Conservation (phyloP, 2,797 vertebrate species). For the Poecilia picta region DNA sequence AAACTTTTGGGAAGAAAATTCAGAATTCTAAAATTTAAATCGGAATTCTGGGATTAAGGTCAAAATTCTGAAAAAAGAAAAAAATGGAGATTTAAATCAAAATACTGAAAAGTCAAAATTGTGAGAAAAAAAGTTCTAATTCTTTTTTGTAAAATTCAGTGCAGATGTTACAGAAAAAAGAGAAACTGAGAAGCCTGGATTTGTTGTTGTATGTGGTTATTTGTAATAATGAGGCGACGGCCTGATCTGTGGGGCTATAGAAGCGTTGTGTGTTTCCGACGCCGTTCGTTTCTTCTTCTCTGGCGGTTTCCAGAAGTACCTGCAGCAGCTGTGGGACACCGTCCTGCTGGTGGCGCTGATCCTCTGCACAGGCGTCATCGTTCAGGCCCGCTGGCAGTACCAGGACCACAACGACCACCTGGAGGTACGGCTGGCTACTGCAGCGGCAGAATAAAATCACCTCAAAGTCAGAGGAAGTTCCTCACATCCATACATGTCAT, state of each 20-base stretch:
- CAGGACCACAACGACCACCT: constrained; percentile 81
- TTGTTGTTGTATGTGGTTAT: too few species aligned
- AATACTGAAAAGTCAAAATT: too few species aligned
- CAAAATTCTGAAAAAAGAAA: too few species aligned
- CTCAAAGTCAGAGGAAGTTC: background rate
- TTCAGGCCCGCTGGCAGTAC: constrained; percentile 91
- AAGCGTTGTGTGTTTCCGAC: background rate
- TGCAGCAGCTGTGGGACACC: constrained; percentile 96
- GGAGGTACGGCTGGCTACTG: constrained; percentile 76
- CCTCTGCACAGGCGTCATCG: constrained; percentile 90
- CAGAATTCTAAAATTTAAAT: too few species aligned
- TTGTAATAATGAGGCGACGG: too few species aligned
- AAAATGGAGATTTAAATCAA: too few species aligned
- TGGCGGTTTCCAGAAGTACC: constrained; percentile 83
- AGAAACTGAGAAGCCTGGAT: too few species aligned
- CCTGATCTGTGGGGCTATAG: background rate
- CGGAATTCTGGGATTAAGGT: too few species aligned
- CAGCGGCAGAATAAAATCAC: background rate
- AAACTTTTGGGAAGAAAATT: too few species aligned
- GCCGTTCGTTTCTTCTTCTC: background rate
- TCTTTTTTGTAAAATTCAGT: too few species aligned
- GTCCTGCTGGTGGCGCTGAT: constrained; percentile 92
- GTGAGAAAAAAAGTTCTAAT: too few species aligned
- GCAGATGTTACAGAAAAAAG: too few species aligned
- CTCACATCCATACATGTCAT: background rate